Conservation (phyloP, 2,797 vertebrate species). For the Rhincodon typus region DNA sequence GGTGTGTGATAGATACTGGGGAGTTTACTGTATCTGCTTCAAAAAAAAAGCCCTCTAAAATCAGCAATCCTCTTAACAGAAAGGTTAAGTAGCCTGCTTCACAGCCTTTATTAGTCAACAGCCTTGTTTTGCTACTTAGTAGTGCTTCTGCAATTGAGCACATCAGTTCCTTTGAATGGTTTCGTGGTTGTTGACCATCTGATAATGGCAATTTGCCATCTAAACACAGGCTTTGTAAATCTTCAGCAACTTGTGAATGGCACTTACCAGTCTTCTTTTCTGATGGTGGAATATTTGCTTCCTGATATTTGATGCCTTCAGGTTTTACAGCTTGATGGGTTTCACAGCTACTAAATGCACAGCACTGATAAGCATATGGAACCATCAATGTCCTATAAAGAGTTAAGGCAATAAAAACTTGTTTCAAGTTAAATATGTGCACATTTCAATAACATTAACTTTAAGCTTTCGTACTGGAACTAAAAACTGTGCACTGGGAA, state of each 20-base stretch:
- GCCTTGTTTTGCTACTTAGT: neutral
- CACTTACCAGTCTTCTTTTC: constrained; percentile 23
- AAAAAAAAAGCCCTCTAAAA: neutral
- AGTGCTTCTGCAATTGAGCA: neutral
- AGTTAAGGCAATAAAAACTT: neutral
- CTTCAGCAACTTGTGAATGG: neutral
- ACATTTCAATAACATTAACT: neutral
- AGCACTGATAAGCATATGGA: constrained; percentile 96
- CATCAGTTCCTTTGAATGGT: neutral
- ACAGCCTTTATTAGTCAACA: neutral
- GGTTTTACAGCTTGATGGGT: constrained; percentile 59
- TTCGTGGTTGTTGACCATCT: constrained; percentile 49
- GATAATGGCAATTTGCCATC: neutral
- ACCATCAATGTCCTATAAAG: constrained; percentile 81
- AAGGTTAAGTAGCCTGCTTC: neutral
- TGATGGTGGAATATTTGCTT: constrained; percentile 42
- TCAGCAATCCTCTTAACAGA: neutral
- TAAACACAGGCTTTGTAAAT: neutral
- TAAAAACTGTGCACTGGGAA: neutral
- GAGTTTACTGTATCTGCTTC: neutral
- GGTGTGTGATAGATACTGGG: too few species aligned
- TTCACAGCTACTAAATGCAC: constrained; percentile 85
- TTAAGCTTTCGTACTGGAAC: too few species aligned
- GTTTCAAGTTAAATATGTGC: neutral
- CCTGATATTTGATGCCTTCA: constrained; percentile 63